Base-by-base conservation (phyloP, 1,140 invertebrate genomes). In the Achroia grisella region DNA sequence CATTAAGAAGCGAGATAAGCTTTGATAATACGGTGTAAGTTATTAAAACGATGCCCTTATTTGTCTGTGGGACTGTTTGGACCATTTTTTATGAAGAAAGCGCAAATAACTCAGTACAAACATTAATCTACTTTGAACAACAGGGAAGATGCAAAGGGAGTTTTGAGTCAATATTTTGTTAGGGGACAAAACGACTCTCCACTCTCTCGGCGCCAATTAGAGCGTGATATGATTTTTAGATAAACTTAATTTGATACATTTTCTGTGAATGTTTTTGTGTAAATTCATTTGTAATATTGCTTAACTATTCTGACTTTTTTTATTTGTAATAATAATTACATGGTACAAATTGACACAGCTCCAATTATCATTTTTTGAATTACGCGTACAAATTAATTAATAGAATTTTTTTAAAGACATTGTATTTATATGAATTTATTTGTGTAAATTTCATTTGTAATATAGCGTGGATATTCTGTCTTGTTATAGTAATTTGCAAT, bases 61-160 rank as follows among this genome's bases (percentile, higher is more conserved):
- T 78, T 79, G 72, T 70, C 47, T 48, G 48, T 49, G 48, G 54
- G 44, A 51, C 64, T 73, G 74, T 81, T 83, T 71, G 63, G 62
- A 71, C 58, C 65, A 77, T 82, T 84, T 84, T 23, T 84, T 84
- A 84, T 84, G 72, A 84, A 76, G 70, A 73, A 74, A 61, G 71
- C 68, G 67, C 64, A 84, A 84, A 84, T 81, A 81, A 52, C 52
- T 56, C 52, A 62, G 67, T 54, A 79, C 76, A 84, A 84, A 84
- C 77, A 84, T 80, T 84, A 84, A 81, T 84, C 80, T 81, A 66
- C 72, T 78, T 76, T 78, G 77, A 72, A 81, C 73, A 83, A 83
- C 79, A 73, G 67, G 34, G 32, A 70, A 76, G 75, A 81, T 76
- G 73, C 78, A 78, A 75, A 74, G 76, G 76, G 79, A 70, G 65